Conservation (phyloP, 35 echinoderm and acorn worm genomes). For the Holothuria glaberrima region DNA sequence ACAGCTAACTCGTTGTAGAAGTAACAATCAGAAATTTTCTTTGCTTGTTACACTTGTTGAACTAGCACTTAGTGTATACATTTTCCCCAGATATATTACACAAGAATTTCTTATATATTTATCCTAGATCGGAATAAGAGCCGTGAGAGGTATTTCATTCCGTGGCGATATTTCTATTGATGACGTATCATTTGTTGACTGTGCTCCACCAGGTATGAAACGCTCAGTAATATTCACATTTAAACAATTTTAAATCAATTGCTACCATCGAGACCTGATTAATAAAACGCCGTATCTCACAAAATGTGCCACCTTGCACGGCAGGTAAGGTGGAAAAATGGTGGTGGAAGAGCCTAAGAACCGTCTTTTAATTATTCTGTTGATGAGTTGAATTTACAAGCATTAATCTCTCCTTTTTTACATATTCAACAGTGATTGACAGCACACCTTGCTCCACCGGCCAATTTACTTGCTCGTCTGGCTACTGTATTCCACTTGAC, state of each 20-base stretch:
- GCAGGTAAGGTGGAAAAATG: too few relatives aligned
- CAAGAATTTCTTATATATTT: not conserved
- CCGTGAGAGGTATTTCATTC: slow-evolving; percentile 54
- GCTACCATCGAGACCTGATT: too few relatives aligned
- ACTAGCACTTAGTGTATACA: too few relatives aligned
- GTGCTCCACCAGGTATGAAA: slow-evolving; percentile 57
- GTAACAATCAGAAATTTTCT: too few relatives aligned
- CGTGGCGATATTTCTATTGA: slow-evolving; percentile 55
- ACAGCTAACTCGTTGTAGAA: too few relatives aligned
- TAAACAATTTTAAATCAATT: too few relatives aligned
- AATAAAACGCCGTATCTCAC: too few relatives aligned
- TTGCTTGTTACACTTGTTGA: too few relatives aligned
- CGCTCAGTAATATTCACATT: too few relatives aligned
- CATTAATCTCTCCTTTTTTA: slow-evolving; percentile 1
- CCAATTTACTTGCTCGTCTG: slow-evolving; percentile 38
- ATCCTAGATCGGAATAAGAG: slow-evolving; percentile 17
- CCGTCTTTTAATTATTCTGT: not conserved
- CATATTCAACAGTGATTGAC: slow-evolving; percentile 11
- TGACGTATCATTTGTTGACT: slow-evolving; percentile 57
- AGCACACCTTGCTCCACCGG: not conserved
- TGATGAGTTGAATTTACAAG: not conserved
- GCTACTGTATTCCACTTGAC: slow-evolving; percentile 1
- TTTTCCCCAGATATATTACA: too few relatives aligned
- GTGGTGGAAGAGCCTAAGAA: too few relatives aligned
- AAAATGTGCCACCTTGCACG: too few relatives aligned